Base-by-base conservation (phyloP, 2,797 vertebrate genomes). In the Trachops cirrhosus region DNA sequence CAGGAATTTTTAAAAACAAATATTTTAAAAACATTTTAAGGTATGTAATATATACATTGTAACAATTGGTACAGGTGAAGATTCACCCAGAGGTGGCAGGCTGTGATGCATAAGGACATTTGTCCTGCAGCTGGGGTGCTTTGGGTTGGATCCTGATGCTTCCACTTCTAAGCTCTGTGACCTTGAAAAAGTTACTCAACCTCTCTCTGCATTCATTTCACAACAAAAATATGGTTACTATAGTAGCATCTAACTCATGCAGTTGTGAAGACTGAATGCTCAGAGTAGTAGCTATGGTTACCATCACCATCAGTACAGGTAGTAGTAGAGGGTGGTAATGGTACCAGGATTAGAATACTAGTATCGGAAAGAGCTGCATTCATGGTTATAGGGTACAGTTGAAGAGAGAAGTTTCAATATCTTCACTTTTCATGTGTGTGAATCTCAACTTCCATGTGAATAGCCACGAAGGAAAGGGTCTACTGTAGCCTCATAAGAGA, bases 361-460 rank as follows among this genome's bases (percentile, higher is more conserved):
- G 21, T 18, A 18, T 16, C 41, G 67, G 73, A 68, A 41, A 48
- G 6, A 88, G 19, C 2, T 16, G 3, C 9, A 39, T 29, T 39
- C 18, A 8, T 3, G 6, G 7, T 29, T 70, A 9, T 0, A 32
- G 29, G 57, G 4, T 52, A 4, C 6, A 39, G 29, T 0, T 34
- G 67, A 73, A n/a, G 16, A 26, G 44, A 86, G 9, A 22, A 12
- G 32, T 3, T 59, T 89, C 16, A 5, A 2, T 32, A n/a, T 15
- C 52, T 54, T 85, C 46, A 34, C 15, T 44, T 73, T 75, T 34
- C 39, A 22, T 24, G 19, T 44, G 5, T 16, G 3, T 18, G n/a
- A 46, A 86, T 89, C 32, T 86, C 79, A 93, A 73, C 3, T 48
- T 85, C 21, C 22, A 5, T 0, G 0, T 57, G 41, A 46, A 62